Evolutionary conservation across 2,113 vertebrate genomes (phyloP).

Genomic region (Plecotus auritus): DNA sequence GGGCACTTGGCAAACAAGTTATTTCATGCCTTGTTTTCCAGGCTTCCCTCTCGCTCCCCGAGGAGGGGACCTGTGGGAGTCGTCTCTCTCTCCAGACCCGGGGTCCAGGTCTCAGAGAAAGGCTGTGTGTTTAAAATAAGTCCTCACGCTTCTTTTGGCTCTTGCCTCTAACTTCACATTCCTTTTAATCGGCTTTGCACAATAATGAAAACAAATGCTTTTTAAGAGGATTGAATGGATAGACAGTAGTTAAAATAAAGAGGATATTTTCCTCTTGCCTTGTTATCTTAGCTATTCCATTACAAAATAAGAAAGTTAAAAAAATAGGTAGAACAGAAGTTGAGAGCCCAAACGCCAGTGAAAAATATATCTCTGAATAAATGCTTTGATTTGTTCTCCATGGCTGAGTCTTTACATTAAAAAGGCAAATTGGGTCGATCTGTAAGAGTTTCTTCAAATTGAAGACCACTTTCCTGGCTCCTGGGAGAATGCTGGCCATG

Average conservation of each 20-base stretch:
- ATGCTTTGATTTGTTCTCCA: neutral
- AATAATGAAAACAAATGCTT: conserved; percentile 19
- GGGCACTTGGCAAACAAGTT: neutral
- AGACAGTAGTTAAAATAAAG: conserved; percentile 27
- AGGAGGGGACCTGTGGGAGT: neutral
- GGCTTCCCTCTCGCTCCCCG: neutral
- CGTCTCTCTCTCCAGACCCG: neutral
- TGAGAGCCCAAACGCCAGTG: neutral
- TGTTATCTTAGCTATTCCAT: conserved; percentile 30
- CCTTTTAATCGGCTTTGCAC: conserved; percentile 1
- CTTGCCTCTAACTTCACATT: neutral
- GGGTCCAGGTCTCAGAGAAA: neutral
- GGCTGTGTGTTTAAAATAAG: neutral
- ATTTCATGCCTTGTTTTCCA: neutral
- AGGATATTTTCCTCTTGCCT: neutral
- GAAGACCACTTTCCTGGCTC: neutral
- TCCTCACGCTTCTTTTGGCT: neutral
- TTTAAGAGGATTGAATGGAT: neutral
- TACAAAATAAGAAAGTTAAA: conserved; percentile 14
- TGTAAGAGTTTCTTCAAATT: neutral
- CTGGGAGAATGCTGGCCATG: neutral
- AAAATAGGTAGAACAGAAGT: neutral
- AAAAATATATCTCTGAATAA: neutral
- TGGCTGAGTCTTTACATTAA: neutral
- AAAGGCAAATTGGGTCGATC: neutral